phyloP scores from a whole-genome alignment of 2,113 vertebrate species.

The Hemibagrus wyckioides region DNA sequence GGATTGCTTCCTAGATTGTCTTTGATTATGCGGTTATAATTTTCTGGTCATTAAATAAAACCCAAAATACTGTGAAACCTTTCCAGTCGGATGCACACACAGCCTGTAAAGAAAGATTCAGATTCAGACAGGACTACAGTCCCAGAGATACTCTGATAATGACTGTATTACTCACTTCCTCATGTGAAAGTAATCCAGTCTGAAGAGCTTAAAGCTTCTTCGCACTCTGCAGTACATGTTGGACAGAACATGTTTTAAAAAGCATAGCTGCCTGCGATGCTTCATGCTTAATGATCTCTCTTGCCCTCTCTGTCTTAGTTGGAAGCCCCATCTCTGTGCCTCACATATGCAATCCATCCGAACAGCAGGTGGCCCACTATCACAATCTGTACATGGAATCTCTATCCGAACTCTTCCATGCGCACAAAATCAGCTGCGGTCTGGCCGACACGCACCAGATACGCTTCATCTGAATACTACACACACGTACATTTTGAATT shows the following conservation, averaged over 20 bases:
- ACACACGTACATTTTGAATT: background rate
- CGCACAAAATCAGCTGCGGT: slow-evolving; percentile 76
- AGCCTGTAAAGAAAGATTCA: background rate
- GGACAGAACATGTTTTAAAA: background rate
- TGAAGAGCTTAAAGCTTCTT: background rate
- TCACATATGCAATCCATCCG: slow-evolving; percentile 53
- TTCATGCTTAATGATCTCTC: background rate
- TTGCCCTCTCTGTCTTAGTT: slow-evolving; percentile 64
- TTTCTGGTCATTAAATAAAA: background rate
- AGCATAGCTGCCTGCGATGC: background rate
- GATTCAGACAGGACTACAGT: background rate
- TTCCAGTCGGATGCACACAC: background rate
- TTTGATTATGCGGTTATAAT: background rate
- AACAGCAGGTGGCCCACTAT: slow-evolving; percentile 76
- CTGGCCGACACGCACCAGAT: slow-evolving; percentile 71
- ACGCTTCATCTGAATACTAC: slow-evolving; percentile 64
- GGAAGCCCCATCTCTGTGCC: slow-evolving; percentile 77
- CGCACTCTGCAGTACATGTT: background rate
- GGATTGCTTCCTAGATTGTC: background rate
- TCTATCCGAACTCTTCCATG: slow-evolving; percentile 75
- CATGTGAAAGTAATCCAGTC: background rate
- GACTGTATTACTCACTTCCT: background rate
- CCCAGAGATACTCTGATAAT: background rate
- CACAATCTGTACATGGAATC: slow-evolving; percentile 75
- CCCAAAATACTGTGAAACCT: background rate